Evolutionary conservation across 2,113 vertebrate genomes (phyloP), one percentile per base, ranked within the genome.

Genomic region (Amia ocellicauda): DNA sequence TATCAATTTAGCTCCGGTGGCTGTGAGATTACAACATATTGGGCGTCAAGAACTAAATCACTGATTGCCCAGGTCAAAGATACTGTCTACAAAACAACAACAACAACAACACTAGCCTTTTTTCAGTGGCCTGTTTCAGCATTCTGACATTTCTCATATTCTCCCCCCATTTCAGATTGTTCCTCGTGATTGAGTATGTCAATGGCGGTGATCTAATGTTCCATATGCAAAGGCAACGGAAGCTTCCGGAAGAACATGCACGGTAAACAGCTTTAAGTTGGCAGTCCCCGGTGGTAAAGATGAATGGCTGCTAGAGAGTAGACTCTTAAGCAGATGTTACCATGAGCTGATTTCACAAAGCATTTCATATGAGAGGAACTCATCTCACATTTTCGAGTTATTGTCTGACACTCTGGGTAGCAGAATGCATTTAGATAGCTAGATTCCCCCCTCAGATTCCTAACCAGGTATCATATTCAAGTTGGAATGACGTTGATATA

Each of bases 151-250:
- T 36, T 36, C 31, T 36, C 66, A 4, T 60, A 19, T 13, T 52
- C 17, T 67, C 66, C 20, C 67, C 45, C 51, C 61, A 28, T 73
- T 79, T 64, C 79, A 99, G 96, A 76, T 83, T 99, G 74, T 99
- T 99, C 82, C 88, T 99, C 69, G 96, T 99, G 79, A 99, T 99
- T 16, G 96, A 99, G 58, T 99, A 99, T 1, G 96, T 99, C 51
- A 99, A 97, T 0, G 96, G 96, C 0, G 96, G 96, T 4, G 96
- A 99, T 73, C 89, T 99, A 72, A 99, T 99, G 96, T 99, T 99
- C 79, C 96, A 99, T 78, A 99, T 99, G 96, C 96, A 99, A 79
- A 88, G 94, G 22, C 96, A 99, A 70, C 84, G 96, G 74, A 99
- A 98, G 40, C 95, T 99, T 50, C 96, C 96, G 0, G 96, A 99